phyloP scores from a whole-genome alignment of 2,797 vertebrate genomes.

The Morus bassanus region DNA sequence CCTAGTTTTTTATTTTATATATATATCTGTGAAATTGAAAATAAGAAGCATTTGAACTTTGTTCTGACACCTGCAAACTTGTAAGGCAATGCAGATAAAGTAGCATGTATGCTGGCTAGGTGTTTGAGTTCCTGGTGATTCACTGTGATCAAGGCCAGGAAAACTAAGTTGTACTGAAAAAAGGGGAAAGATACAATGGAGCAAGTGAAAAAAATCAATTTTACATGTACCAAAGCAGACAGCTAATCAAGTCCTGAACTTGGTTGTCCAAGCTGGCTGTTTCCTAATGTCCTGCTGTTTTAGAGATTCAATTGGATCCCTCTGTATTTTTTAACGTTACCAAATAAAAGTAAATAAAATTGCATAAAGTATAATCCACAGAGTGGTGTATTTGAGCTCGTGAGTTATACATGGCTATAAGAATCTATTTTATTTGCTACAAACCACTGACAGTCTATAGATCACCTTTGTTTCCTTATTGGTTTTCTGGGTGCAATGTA shows the following conservation, averaged over 20 bases:
- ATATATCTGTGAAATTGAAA: neutral
- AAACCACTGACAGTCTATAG: neutral
- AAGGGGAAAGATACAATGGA: neutral
- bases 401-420: neutral
- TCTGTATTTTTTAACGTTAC: neutral
- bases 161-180: neutral
- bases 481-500: neutral
- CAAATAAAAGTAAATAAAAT: neutral
- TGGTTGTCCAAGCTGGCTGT: neutral
- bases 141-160: neutral
- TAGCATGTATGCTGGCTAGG: neutral
- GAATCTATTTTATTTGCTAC: neutral
- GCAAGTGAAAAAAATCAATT: neutral
- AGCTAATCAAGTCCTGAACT: neutral
- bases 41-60: slow-evolving; percentile 11
- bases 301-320: neutral
- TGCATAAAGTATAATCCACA: neutral
- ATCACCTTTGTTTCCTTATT: neutral
- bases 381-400: neutral
- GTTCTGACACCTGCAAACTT: neutral
- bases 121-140: neutral
- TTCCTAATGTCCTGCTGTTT: neutral
- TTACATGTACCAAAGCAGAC: neutral
- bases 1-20: neutral
- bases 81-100: neutral